Base-by-base conservation (phyloP, 1,140 invertebrate genomes). In the Pseudomyrmex gracilis region DNA sequence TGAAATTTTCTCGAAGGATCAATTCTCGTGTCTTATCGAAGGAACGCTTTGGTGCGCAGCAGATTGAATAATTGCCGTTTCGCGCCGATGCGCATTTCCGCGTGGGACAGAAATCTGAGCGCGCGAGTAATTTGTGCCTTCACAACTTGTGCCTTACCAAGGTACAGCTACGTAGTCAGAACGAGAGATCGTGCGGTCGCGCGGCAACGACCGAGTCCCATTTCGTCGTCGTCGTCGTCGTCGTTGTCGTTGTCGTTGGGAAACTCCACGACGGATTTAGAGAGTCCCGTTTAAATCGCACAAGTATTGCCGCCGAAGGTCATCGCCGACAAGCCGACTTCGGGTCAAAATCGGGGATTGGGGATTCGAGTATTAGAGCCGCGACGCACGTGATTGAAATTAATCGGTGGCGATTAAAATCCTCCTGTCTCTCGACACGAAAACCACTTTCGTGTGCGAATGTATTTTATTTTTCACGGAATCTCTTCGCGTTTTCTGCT, bases 301-400 rank as follows among this genome's bases (percentile, higher is more conserved):
- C 70, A 80, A 80, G 70, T 80, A 80, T 80, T 80, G 66, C 53
- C 53, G 22, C 76, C 66, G 66, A 58, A 80, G 66, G 66, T 71
- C 76, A 80, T 80, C 76, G 49, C 5, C 58, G 68, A 47, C 73
- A 22, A 73, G 17, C 55, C 68, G 47, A 24, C 78, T 82, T 61
- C 17, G 12, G 47, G 20, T 57, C 78, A 64, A 82, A 34, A 82
- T 82, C 78, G 78, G 17, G 78, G 17, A 73, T 82, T 73, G 45
- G 9, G 43, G 58, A 34, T 34, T 24, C 47, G 53, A 74, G 17
- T 51, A 70, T n/a, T n/a, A 68, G 15, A 55, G n/a, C 17, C 45
- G 51, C 49, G 43, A 61, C 53, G 73, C 51, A 61, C 53, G 47
- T 63, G 53, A 51, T 63, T 34, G 17, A 74, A 74, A 57, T 80